Evolutionary conservation across 2,888 invertebrate genomes (phyloP).

Genomic region (Oegoconia quadripuncta): DNA sequence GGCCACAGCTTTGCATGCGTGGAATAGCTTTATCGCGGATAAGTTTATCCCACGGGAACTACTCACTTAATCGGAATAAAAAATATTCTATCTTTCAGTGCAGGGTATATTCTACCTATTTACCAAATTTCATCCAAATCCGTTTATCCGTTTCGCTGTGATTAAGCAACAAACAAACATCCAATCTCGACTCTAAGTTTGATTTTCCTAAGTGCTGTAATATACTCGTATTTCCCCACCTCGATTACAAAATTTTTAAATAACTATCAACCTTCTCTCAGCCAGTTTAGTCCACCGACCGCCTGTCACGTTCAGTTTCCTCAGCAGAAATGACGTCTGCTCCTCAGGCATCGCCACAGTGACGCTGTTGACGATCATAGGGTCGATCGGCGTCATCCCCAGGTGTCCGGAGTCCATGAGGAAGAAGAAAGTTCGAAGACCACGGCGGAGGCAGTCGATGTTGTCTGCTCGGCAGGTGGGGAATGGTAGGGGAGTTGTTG

Average conservation of each 20-base stretch:
- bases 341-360: slow-evolving; percentile 52
- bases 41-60: no score
- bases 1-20: no score
- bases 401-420: slow-evolving; percentile 59
- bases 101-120: no score
- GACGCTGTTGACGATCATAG: slow-evolving; percentile 54
- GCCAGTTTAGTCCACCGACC: slow-evolving; percentile 61
- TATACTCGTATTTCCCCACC: no score
- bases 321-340: slow-evolving; percentile 53
- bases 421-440: slow-evolving; percentile 63
- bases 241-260: not conserved
- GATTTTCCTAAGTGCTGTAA: no score
- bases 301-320: slow-evolving; percentile 64
- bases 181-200: no score
- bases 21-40: no score
- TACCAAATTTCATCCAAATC: no score
- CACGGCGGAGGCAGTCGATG: slow-evolving; percentile 59
- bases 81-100: no score
- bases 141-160: no score
- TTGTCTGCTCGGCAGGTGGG: slow-evolving; percentile 57
- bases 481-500: slow-evolving; percentile 51
- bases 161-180: no score
- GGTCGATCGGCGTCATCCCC: slow-evolving; percentile 62
- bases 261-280: slow-evolving; percentile 51
- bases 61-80: no score